Conservation (phyloP, 2,797 vertebrate genomes). For the Mus minutoides region DNA sequence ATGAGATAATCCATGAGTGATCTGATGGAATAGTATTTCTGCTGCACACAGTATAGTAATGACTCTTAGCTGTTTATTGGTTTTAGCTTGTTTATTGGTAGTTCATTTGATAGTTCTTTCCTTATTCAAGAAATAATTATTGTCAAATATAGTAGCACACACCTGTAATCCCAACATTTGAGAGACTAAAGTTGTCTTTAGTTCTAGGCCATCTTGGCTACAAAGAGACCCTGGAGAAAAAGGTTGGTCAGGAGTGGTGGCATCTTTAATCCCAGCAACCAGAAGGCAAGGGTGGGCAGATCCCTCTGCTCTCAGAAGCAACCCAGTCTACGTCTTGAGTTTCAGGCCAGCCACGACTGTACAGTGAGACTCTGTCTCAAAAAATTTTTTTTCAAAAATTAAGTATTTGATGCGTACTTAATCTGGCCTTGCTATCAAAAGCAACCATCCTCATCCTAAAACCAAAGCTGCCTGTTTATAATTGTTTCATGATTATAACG, state of each 20-base stretch:
- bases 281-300: not conserved
- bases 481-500: not conserved
- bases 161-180: too few species aligned
- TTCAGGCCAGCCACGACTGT: not conserved
- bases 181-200: not conserved
- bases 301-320: not conserved
- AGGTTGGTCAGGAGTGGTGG: not conserved
- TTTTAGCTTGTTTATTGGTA: not conserved
- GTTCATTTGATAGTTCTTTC: constrained; percentile 11
- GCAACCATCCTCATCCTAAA: constrained; percentile 11
- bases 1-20: not conserved
- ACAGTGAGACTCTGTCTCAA: not conserved
- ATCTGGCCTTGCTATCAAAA: not conserved
- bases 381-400: not conserved
- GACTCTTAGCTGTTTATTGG: not conserved
- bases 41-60: not conserved
- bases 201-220: not conserved
- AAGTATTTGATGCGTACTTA: not conserved
- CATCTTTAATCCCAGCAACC: not conserved
- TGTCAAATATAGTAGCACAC: not conserved
- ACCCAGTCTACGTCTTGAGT: not conserved
- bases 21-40: not conserved
- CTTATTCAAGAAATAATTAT: constrained; percentile 35
- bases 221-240: not conserved
- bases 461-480: not conserved